Conservation (phyloP, 2,113 vertebrate species). For the Coturnix japonica region DNA sequence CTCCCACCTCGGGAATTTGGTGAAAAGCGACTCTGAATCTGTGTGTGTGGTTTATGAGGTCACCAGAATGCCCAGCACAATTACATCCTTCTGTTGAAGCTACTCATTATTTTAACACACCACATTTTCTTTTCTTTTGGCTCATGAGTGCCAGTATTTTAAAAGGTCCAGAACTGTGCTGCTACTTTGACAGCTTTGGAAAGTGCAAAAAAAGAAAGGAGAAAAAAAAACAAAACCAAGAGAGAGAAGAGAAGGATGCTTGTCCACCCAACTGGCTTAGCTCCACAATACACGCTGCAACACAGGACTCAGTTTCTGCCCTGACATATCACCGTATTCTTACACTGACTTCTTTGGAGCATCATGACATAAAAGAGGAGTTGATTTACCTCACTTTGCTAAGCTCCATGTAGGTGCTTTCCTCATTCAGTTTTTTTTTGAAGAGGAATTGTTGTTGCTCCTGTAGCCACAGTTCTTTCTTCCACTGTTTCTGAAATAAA, state of each 20-base stretch:
- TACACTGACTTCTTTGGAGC: background rate
- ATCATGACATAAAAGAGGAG: background rate
- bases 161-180: background rate
- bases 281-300: background rate
- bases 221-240: background rate
- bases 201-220: background rate
- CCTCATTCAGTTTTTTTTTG: background rate
- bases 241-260: background rate
- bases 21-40: background rate
- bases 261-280: background rate
- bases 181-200: background rate
- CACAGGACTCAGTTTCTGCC: background rate
- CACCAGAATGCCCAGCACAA: constrained; percentile 36
- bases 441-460: background rate
- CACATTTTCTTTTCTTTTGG: background rate
- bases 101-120: constrained; percentile 29
- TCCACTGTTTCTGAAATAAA: background rate
- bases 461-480: background rate
- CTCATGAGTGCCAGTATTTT: background rate
- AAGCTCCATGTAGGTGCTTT: background rate
- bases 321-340: rapidly evolving
- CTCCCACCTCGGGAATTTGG: background rate
- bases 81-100: constrained; percentile 16
- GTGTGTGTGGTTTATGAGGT: constrained; percentile 20
- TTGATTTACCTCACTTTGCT: background rate